Evolutionary conservation across 2,888 invertebrate species (phyloP).

Genomic region (Andrena dorsata): DNA sequence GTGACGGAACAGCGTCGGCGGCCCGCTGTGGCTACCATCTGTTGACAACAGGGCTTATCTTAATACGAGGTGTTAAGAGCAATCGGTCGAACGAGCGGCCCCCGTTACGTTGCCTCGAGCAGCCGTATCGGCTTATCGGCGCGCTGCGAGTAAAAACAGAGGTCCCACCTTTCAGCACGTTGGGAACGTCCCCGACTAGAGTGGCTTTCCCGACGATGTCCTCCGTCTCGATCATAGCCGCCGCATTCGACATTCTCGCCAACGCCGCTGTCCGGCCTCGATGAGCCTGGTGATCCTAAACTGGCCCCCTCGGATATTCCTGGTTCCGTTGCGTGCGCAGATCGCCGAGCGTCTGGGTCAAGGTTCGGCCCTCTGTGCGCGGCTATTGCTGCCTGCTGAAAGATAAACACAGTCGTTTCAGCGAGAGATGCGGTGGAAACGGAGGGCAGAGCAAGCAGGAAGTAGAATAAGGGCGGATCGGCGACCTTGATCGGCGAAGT

Average conservation of each 20-base stretch:
- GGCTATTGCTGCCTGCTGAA: slow-evolving; percentile 38
- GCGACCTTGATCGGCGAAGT: not conserved
- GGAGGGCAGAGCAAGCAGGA: not conserved
- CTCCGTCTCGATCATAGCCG: slow-evolving; percentile 68
- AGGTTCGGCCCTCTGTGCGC: not conserved
- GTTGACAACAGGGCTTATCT: slow-evolving; percentile 28
- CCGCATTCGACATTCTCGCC: slow-evolving; percentile 58
- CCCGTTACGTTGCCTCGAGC: not conserved
- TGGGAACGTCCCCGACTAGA: slow-evolving; percentile 81
- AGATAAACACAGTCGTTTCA: slow-evolving; percentile 8
- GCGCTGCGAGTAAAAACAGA: not conserved
- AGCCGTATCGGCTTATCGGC: not conserved
- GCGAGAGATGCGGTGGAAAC: not conserved
- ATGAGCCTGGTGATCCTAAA: not conserved
- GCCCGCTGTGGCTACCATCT: slow-evolving; percentile 80
- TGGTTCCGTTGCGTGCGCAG: not conserved
- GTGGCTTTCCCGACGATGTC: slow-evolving; percentile 74
- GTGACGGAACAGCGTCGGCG: slow-evolving; percentile 79
- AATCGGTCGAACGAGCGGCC: not conserved
- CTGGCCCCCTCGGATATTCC: not conserved
- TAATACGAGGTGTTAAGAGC: slow-evolving; percentile 4
- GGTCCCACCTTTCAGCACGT: slow-evolving; percentile 81
- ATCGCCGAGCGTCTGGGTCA: not conserved
- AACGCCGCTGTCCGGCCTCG: not conserved
- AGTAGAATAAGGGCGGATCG: not conserved